Base-by-base conservation (phyloP, 2,113 vertebrate species). In the Piaya cayana region DNA sequence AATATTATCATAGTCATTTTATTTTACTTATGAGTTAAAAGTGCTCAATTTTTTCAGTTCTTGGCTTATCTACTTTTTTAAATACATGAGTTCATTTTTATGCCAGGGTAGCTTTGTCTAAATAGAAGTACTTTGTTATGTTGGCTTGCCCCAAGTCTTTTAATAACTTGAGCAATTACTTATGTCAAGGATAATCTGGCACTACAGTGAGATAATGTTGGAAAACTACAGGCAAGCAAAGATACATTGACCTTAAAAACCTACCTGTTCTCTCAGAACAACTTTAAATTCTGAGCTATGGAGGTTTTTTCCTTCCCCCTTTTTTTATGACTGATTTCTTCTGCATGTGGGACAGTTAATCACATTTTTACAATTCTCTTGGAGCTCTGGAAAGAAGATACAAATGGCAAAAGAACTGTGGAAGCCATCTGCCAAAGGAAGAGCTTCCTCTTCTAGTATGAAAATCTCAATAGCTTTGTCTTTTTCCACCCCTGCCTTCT, bases 291-390 rank as follows among this genome's bases (percentile, higher is more conserved):
- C 34, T 77, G 56, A 88, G 23, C 9, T 55, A 27, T 11, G 5
- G 6, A 0, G 0, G 9, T 47, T 71, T 55, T 34, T 42, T 5
- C 3, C 64, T 63, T 74, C 17, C 7, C 7, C 29, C 4, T 6
- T 74, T 37, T 70, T 82, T 55, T n/a, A 4, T 30, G 34, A 65
- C 8, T 43, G 45, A 69, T 11, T 3, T 1, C 29, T 68, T 68
- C 56, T 64, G 2, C 8, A 8, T 59, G 7, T 34, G 19, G 1
- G 0, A 8, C 34, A 60, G 25, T n/a, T 43, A 65, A 18, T 86
- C 21, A 37, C 4, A 11, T 20, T 76, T 80, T 26, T 29, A 30
- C 0, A 1, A 36, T 65, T 77, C 6, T 42, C 39, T 60, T 55
- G 29, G 76, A 76, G 36, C 15, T 62, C 45, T 85, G 2, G 1